Conservation (phyloP, 2,888 invertebrate genomes). For the Drosophila borealis region DNA sequence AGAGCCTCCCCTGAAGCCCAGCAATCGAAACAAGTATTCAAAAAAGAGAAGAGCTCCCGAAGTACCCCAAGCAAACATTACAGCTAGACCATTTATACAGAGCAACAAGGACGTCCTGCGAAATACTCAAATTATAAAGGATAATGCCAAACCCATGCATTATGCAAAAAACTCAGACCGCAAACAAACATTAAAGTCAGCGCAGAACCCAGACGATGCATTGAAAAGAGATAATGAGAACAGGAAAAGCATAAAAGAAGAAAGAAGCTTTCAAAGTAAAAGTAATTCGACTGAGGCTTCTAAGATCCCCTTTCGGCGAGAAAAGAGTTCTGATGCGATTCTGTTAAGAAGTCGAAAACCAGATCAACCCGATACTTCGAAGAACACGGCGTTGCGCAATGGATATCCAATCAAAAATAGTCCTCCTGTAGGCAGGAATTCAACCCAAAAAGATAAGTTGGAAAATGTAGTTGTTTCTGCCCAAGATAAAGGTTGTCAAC, state of each 20-base stretch:
- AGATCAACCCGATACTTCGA: slow-evolving; percentile 14
- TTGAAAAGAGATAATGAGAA: slow-evolving; percentile 30
- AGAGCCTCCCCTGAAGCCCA: slow-evolving; percentile 37
- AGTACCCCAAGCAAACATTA: slow-evolving; percentile 70
- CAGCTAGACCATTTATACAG: slow-evolving; percentile 1
- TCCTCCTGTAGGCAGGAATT: slow-evolving; percentile 1
- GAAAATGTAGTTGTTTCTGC: slow-evolving; percentile 21
- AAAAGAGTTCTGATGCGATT: slow-evolving; percentile 74
- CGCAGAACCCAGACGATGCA: slow-evolving; percentile 12
- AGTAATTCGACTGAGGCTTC: slow-evolving; percentile 10
- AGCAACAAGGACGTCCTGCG: slow-evolving; percentile 13
- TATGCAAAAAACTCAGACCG: slow-evolving; percentile 84
- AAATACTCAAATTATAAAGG: slow-evolving; percentile 12
- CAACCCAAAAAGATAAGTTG: slow-evolving; percentile 12
- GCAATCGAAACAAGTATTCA: slow-evolving; percentile 85
- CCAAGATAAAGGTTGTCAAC: slow-evolving; percentile 78
- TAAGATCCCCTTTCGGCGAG: slow-evolving; percentile 52
- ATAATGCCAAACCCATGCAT: slow-evolving; percentile 87
- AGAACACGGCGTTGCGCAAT: slow-evolving; percentile 1
- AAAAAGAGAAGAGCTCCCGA: slow-evolving; percentile 91
- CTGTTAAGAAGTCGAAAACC: slow-evolving; percentile 52
- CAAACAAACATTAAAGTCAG: slow-evolving; percentile 68
- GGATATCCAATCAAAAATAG: slow-evolving; percentile 5
- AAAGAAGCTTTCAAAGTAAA: slow-evolving; percentile 19
- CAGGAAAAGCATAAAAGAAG: slow-evolving; percentile 43